Percentiles rank a stretch among this genome's conserved stretches.
Conservation (phyloP, 1,140 invertebrate species). For the Cheumatopsyche charites region DNA sequence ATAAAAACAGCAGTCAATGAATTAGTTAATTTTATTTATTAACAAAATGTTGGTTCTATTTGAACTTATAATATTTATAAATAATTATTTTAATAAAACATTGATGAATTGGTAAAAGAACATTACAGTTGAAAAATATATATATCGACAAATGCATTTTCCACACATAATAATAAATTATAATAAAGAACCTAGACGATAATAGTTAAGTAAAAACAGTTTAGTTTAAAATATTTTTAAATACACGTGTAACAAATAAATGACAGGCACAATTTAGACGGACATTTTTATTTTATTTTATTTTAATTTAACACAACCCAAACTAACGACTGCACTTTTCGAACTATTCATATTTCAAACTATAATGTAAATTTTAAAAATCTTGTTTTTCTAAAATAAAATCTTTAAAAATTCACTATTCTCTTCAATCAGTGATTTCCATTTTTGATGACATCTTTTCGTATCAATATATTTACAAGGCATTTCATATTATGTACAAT, state of each 20-base stretch:
- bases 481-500: slow-evolving; percentile 11
- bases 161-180: slow-evolving; percentile 9
- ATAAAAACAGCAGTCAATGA: background rate
- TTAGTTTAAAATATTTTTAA: background rate
- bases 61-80: background rate
- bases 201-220: background rate
- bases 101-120: too few relatives aligned
- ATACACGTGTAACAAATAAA: slow-evolving; percentile 4
- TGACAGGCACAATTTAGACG: slow-evolving; percentile 15
- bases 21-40: slow-evolving; percentile 16
- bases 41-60: slow-evolving; percentile 1
- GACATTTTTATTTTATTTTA: background rate
- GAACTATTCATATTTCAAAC: too few relatives aligned
- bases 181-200: background rate
- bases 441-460: too few relatives aligned
- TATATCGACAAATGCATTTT: background rate
- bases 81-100: background rate
- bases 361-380: too few relatives aligned
- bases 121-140: too few relatives aligned
- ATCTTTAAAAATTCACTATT: too few relatives aligned
- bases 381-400: too few relatives aligned
- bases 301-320: too few relatives aligned
- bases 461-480: slow-evolving; percentile 11
- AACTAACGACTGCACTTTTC: too few relatives aligned
- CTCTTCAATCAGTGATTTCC: too few relatives aligned